Conservation (phyloP, 2,113 vertebrate genomes). For the Solea solea region DNA sequence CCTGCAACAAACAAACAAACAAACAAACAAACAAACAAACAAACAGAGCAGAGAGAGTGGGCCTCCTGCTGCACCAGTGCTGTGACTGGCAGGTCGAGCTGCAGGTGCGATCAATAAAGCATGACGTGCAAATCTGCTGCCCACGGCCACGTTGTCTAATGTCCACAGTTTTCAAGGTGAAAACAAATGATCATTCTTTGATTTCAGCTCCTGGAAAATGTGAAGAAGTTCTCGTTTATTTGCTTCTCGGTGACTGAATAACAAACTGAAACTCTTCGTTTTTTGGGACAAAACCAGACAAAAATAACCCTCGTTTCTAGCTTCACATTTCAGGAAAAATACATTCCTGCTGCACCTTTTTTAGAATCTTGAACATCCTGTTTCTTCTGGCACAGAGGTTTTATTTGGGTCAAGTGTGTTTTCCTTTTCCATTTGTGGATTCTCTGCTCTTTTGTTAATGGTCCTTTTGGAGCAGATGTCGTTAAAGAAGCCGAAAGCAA, state of each 20-base stretch:
- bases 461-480: too few species aligned
- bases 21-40: too few species aligned
- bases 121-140: neutral
- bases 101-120: too few species aligned
- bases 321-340: slow-evolving; percentile 5
- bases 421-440: neutral
- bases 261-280: too few species aligned
- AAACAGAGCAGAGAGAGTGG: too few species aligned
- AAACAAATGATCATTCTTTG: too few species aligned
- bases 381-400: slow-evolving; percentile 13
- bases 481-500: too few species aligned
- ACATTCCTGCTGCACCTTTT: slow-evolving; percentile 3
- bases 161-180: neutral
- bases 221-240: neutral
- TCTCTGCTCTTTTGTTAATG: too few species aligned
- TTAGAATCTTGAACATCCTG: slow-evolving; percentile 21
- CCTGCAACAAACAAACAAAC: neutral
- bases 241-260: too few species aligned
- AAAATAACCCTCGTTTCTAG: neutral
- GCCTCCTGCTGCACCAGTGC: too few species aligned
- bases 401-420: slow-evolving; percentile 36
- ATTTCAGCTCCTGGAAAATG: neutral
- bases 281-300: too few species aligned
- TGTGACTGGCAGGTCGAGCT: too few species aligned
- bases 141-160: neutral